Conservation (phyloP, 2,888 invertebrate genomes). For the Gortyna flavago region DNA sequence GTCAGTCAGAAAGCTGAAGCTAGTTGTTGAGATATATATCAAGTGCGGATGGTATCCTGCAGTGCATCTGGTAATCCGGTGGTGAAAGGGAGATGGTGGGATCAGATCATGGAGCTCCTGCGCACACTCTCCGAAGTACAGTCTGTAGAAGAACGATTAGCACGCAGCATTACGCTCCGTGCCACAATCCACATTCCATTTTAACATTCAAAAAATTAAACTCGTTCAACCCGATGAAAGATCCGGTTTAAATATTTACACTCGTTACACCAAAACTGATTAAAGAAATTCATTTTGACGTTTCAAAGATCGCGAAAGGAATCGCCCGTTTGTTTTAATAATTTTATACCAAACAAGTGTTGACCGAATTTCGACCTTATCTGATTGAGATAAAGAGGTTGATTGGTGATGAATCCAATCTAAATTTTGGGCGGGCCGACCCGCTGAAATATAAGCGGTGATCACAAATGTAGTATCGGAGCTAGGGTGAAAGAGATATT, state of each 20-base stretch:
- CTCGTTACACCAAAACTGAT: conserved; percentile 57
- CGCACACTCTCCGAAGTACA: too few species aligned
- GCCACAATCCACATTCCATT: neutral
- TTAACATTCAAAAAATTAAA: neutral
- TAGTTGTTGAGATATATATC: too few species aligned
- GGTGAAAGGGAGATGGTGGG: too few species aligned
- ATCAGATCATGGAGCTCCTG: too few species aligned
- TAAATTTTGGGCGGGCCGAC: conserved; percentile 83
- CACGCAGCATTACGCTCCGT: neutral
- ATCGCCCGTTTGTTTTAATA: conserved; percentile 71
- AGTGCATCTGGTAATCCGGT: too few species aligned
- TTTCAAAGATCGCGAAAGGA: conserved; percentile 62
- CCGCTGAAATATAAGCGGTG: conserved; percentile 81
- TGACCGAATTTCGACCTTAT: conserved; percentile 66
- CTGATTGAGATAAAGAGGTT: conserved; percentile 57
- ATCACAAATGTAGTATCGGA: conserved; percentile 76
- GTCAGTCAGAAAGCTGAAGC: too few species aligned
- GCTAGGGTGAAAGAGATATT: conserved; percentile 29
- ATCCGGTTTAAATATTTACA: conserved; percentile 58
- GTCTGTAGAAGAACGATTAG: too few species aligned
- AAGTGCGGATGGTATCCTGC: too few species aligned
- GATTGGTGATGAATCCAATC: conserved; percentile 75
- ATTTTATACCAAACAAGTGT: conserved; percentile 36
- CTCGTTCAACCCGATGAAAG: conserved; percentile 31
- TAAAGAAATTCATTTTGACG: conserved; percentile 70